These are phyloP conservation scores for Malurus alboscapulatus DNA, from an alignment of 2,113 vertebrate genomes.

Conservation along the genomic window DNA sequence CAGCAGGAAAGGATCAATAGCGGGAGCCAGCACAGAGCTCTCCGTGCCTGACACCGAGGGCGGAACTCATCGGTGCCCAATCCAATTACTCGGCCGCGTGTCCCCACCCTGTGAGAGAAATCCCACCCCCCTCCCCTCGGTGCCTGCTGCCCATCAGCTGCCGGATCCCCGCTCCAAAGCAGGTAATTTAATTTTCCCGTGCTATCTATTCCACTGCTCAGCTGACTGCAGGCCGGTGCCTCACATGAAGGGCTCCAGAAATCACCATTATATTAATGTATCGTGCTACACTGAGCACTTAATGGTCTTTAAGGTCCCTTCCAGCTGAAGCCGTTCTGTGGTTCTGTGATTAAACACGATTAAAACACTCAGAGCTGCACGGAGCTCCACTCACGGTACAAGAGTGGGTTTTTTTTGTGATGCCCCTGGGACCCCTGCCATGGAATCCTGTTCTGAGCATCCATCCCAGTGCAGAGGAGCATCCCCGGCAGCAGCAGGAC, in stretches of 20 bases:
- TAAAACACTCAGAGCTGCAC: neutral
- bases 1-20: neutral
- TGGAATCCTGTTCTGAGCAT: rapidly evolving
- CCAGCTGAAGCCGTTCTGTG: neutral
- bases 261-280: neutral
- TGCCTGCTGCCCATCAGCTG: neutral
- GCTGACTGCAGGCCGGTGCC: neutral
- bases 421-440: neutral
- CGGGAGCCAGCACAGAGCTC: neutral
- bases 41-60: rapidly evolving
- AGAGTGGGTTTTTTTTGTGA: neutral
- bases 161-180: neutral
- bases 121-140: neutral
- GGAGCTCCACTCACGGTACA: rapidly evolving
- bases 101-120: neutral
- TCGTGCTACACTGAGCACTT: neutral
- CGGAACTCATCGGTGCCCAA: rapidly evolving
- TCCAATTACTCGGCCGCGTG: neutral
- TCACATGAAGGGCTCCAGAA: neutral
- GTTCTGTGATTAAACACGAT: neutral
- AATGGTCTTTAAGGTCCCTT: neutral
- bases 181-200: neutral
- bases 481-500: neutral
- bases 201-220: neutral
- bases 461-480: neutral